Percentiles rank a stretch among this genome's conserved stretches.
phyloP scores from a whole-genome alignment of 92 coral and sea anemone genomes.

The Anthopleura xanthogrammica region DNA sequence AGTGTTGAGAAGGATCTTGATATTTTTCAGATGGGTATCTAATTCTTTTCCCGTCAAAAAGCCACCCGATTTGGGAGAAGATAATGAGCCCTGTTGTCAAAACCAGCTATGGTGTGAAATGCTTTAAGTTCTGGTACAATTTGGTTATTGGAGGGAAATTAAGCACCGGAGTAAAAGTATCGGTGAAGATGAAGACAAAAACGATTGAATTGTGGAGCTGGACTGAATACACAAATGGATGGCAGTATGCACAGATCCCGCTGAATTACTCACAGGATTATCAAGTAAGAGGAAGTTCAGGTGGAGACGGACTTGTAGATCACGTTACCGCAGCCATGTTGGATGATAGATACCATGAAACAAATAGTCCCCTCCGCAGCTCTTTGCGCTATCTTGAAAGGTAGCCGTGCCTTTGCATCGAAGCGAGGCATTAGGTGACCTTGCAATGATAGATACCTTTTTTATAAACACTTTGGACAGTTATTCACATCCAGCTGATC shows the following conservation, averaged over 20 bases:
- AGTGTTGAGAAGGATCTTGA: too few species aligned
- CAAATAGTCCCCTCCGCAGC: too few species aligned
- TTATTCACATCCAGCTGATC: too few species aligned
- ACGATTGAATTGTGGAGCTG: background rate
- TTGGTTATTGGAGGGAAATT: background rate
- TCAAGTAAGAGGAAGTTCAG: background rate
- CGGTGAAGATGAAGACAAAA: background rate
- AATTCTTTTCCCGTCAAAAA: background rate
- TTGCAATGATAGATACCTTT: too few species aligned
- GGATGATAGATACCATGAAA: too few species aligned
- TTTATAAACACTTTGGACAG: too few species aligned
- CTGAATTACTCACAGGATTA: background rate
- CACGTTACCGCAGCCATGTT: background rate
- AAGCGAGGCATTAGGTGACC: too few species aligned
- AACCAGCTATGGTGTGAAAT: conserved; percentile 14
- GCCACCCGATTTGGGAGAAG: conserved; percentile 2
- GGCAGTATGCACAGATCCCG: background rate
- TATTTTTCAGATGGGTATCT: conserved; percentile 6
- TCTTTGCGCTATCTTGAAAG: too few species aligned
- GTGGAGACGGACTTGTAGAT: background rate
- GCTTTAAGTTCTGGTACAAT: conserved; percentile 51
- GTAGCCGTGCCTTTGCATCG: too few species aligned
- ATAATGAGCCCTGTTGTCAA: conserved; percentile 27
- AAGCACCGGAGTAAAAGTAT: background rate
- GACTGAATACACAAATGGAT: background rate